Percentiles rank a stretch among this genome's conserved stretches.
These are phyloP conservation scores for Cephus pulcher DNA, from an alignment of 2,888 invertebrate species.

Conservation along the genomic window DNA sequence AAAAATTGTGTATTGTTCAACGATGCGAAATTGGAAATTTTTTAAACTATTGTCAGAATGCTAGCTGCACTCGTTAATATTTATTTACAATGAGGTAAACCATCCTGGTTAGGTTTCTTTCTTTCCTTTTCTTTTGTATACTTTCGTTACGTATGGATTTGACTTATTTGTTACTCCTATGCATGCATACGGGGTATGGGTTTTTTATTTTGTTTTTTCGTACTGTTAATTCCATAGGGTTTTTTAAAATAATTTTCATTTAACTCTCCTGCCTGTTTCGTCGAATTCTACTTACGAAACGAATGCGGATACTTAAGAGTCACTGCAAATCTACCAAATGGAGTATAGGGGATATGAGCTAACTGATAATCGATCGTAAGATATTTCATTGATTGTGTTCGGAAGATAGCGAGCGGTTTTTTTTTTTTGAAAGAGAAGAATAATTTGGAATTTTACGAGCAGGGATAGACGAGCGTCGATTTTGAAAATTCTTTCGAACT, in stretches of 20 bases:
- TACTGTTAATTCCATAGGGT: too few species aligned
- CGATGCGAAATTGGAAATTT: not conserved
- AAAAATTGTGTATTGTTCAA: too few species aligned
- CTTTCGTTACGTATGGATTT: constrained; percentile 23
- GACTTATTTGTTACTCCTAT: constrained; percentile 33
- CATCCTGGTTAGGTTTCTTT: constrained; percentile 26
- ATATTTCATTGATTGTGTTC: too few species aligned
- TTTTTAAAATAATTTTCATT: constrained; percentile 11
- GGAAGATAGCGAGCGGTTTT: too few species aligned
- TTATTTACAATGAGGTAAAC: constrained; percentile 9
- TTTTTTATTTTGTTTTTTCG: constrained; percentile 21
- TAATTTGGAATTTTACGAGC: too few species aligned
- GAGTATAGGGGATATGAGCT: too few species aligned
- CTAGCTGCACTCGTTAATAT: constrained; percentile 19
- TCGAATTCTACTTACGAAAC: not conserved
- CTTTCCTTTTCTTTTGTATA: constrained; percentile 16
- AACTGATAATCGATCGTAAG: too few species aligned
- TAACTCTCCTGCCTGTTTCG: constrained; percentile 9
- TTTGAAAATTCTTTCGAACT: constrained; percentile 1
- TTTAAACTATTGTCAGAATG: constrained; percentile 25
- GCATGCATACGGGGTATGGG: constrained; percentile 31
- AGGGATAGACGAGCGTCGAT: too few species aligned
- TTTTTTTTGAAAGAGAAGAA: too few species aligned
- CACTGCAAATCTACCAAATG: too few species aligned
- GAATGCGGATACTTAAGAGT: too few species aligned